Conservation (phyloP, 1,140 invertebrate genomes). For the Drosophila sproati region DNA sequence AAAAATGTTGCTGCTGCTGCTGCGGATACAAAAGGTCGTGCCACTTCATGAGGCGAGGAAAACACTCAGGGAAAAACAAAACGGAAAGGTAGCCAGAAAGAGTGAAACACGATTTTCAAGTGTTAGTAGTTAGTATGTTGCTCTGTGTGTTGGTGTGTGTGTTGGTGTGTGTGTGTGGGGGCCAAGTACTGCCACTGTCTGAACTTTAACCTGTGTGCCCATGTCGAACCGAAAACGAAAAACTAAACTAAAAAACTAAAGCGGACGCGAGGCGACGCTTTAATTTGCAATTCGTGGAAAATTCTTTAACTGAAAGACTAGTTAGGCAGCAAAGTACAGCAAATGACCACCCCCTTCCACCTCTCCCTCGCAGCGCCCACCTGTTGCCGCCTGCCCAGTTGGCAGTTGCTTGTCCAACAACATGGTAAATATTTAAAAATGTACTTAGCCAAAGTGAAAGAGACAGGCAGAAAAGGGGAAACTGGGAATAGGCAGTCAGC, state of each 20-base stretch:
- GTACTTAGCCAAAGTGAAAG: conserved; percentile 82
- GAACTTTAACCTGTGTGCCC: conserved; percentile 73
- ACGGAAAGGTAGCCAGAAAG: conserved; percentile 62
- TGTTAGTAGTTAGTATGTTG: background rate
- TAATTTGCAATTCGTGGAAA: conserved; percentile 82
- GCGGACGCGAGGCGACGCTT: conserved; percentile 61
- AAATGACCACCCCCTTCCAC: background rate
- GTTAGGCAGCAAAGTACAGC: conserved; percentile 41
- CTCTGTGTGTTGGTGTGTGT: background rate
- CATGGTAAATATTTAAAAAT: conserved; percentile 83
- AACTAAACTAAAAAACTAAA: conserved; percentile 20
- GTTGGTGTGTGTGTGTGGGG: background rate
- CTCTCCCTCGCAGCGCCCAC: background rate
- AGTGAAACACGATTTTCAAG: conserved; percentile 72
- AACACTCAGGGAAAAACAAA: conserved; percentile 38
- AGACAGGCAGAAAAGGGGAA: conserved; percentile 61
- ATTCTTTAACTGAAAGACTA: conserved; percentile 60
- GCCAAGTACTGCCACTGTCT: conserved; percentile 64
- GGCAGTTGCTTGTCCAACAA: conserved; percentile 55
- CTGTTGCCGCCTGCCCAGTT: conserved; percentile 40
- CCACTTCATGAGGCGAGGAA: conserved; percentile 41
- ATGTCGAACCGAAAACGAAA: conserved; percentile 35
- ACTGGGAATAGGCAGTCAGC: conserved; percentile 6
- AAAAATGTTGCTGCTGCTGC: conserved; percentile 6
- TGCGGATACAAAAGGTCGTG: conserved; percentile 51